Conservation (phyloP, 1,140 invertebrate genomes). For the Bombus huntii region DNA sequence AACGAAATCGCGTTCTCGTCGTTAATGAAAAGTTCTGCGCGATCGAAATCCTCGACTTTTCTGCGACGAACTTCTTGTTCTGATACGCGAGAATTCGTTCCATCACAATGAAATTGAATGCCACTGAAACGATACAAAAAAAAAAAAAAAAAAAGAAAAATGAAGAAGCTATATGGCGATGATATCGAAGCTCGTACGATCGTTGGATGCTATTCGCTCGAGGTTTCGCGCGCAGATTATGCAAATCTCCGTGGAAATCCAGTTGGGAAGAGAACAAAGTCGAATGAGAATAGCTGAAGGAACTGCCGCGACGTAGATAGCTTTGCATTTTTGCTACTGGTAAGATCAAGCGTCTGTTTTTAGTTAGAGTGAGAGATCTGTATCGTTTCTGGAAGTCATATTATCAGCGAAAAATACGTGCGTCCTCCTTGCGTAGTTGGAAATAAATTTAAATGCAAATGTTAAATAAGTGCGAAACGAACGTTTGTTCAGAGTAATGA, state of each 20-base stretch:
- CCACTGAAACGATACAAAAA: not conserved
- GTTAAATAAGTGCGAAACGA: not conserved
- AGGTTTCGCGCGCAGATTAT: slow-evolving; percentile 51
- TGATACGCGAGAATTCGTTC: not conserved
- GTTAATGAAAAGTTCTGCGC: not conserved
- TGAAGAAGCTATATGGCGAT: not conserved
- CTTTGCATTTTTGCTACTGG: slow-evolving; percentile 10
- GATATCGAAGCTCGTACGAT: slow-evolving; percentile 21
- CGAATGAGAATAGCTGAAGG: not conserved
- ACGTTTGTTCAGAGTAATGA: not conserved
- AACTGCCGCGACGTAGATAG: slow-evolving; percentile 30
- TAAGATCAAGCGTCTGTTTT: slow-evolving; percentile 41
- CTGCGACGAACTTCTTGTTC: slow-evolving; percentile 5
- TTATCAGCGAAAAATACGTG: not conserved
- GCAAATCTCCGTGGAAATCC: slow-evolving; percentile 53
- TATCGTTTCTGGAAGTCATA: slow-evolving; percentile 30
- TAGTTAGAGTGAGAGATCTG: not conserved
- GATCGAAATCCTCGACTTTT: not conserved
- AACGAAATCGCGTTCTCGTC: not conserved
- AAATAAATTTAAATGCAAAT: not conserved
- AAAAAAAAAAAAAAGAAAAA: not conserved
- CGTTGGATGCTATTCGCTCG: not conserved
- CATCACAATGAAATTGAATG: not conserved
- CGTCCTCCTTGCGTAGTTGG: not conserved
- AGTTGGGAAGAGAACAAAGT: not conserved